Evolutionary conservation across 2,797 vertebrate species (phyloP), one percentile per base, ranked within the genome.

Genomic region (Hypotaenidia philippensis): DNA sequence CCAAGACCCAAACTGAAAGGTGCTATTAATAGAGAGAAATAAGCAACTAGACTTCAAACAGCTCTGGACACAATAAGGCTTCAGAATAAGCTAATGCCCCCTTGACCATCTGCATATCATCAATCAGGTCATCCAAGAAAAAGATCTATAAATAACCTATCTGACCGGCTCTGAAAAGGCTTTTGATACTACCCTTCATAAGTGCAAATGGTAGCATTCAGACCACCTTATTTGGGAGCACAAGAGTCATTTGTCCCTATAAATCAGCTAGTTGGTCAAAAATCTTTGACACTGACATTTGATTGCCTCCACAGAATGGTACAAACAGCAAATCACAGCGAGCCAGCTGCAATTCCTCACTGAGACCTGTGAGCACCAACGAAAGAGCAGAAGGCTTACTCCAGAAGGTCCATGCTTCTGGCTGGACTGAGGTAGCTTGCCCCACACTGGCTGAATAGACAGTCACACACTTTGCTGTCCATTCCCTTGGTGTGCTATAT

Each of bases 91-190:
- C 78, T 80, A 93, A 74, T 83, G 83, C 16, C 71, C 88, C 56
- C 81, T 96, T 97, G 95, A 97, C 94, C 96, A 96, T 96, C 92
- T 96, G 96, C 89, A 85, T 91, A 65, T 96, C 93, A 91, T 96
- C 92, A 90, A 95, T 97, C 95, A 96, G 95, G 90, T 94, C 94
- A 94, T 95, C 95, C 93, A 96, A 95, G 93, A 90, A 96, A 89
- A 96, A 93, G 94, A 47, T 93, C 93, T 96, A 96, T 96, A 96
- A 97, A 97, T 95, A 97, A 92, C 60, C 83, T 75, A 75, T 87
- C 80, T 57, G 89, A 92, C 90, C 90, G 83, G 2, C 19, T 91
- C 87, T 97, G 89, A 96, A 97, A 97, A 95, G 94, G 71, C 93
- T 95, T 96, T 96, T 96, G 90, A 95, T 90, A 60, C 53, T 87